phyloP scores from a whole-genome alignment of 2,888 invertebrate species.

The Pachydiplax longipennis region DNA sequence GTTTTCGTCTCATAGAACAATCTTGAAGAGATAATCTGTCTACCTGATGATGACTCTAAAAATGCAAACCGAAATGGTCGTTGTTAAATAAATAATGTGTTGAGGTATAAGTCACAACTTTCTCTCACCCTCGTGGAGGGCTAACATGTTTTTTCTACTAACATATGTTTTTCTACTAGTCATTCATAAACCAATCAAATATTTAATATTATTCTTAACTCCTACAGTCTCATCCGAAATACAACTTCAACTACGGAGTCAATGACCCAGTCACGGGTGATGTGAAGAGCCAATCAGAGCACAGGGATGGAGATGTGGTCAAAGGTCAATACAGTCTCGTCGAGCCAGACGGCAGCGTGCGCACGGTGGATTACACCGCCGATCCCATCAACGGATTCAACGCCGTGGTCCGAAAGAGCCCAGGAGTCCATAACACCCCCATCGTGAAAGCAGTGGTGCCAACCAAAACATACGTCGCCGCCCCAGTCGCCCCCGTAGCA shows the following conservation, averaged over 20 bases:
- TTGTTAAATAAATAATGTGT: too few relatives aligned
- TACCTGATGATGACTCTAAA: too few relatives aligned
- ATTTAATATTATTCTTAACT: neutral
- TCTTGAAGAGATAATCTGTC: too few relatives aligned
- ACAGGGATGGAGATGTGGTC: slow-evolving; percentile 14
- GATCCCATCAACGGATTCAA: slow-evolving; percentile 34
- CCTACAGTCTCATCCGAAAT: slow-evolving; percentile 13
- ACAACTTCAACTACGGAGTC: slow-evolving; percentile 31
- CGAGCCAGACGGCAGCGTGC: slow-evolving; percentile 20
- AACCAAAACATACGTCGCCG: neutral
- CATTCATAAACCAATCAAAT: too few relatives aligned
- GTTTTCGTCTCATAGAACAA: too few relatives aligned
- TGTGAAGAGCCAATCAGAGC: slow-evolving; percentile 32
- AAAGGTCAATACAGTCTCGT: slow-evolving; percentile 35
- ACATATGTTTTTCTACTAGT: too few relatives aligned
- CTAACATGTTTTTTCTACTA: too few relatives aligned
- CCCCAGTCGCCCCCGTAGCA: neutral
- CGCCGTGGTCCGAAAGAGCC: slow-evolving; percentile 7
- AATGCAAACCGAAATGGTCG: too few relatives aligned
- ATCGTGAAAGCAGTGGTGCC: slow-evolving; percentile 5
- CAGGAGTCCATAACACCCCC: neutral
- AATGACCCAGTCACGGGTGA: slow-evolving; percentile 23
- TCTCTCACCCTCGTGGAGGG: too few relatives aligned
- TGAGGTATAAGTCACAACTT: too few relatives aligned
- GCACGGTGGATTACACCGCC: slow-evolving; percentile 14